These are phyloP conservation scores for Chaetodon auriga DNA, from an alignment of 2,113 vertebrate genomes.

Conservation along the genomic window DNA sequence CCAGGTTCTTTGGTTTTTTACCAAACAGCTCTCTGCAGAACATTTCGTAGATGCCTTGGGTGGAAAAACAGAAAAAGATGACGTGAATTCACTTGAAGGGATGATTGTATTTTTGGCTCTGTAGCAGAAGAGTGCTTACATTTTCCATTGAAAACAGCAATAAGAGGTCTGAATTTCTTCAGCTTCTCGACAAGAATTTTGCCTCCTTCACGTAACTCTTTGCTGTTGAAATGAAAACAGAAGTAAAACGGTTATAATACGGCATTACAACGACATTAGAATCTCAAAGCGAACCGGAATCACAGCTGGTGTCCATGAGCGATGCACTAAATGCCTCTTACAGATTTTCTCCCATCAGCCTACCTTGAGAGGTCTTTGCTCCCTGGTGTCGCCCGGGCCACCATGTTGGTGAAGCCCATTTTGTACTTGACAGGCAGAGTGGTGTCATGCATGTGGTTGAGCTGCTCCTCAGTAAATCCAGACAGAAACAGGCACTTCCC, in stretches of 20 bases:
- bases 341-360: not conserved
- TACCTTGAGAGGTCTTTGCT: conserved; percentile 98
- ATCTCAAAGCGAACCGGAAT: not conserved
- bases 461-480: conserved; percentile 93
- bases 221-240: conserved; percentile 83
- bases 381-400: conserved; percentile 95
- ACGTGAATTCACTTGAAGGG: not conserved
- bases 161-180: conserved; percentile 94
- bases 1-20: conserved; percentile 89
- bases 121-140: conserved; percentile 84
- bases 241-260: not conserved
- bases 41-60: conserved; percentile 97
- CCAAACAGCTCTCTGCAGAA: conserved; percentile 98
- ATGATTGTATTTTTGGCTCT: not conserved
- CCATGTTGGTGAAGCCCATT: conserved; percentile 99
- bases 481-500: conserved; percentile 99
- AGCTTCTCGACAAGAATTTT: conserved; percentile 96
- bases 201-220: conserved; percentile 98
- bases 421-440: conserved; percentile 93
- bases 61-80: not conserved
- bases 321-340: not conserved
- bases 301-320: not conserved
- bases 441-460: conserved; percentile 94
- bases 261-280: not conserved
- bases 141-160: conserved; percentile 99